phyloP scores from a whole-genome alignment of 2,888 invertebrate species.

The Epirrhoe tristata region DNA sequence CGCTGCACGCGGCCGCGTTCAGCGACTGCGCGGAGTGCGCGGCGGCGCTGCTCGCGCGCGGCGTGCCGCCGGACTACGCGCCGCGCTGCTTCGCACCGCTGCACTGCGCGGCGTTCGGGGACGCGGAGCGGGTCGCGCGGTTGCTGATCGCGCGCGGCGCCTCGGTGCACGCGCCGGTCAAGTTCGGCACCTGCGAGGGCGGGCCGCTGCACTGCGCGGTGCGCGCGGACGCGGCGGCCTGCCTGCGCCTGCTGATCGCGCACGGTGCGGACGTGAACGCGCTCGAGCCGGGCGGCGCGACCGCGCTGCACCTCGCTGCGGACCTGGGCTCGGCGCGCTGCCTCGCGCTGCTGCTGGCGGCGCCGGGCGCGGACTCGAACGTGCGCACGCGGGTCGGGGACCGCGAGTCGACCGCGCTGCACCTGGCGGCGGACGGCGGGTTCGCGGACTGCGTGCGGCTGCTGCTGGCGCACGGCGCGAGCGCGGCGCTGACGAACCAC shows the following conservation, averaged over 20 bases:
- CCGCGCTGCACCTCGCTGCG: conserved; percentile 92
- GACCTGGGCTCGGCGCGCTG: conserved; percentile 92
- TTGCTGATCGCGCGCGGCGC: conserved; percentile 91
- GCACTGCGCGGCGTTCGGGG: conserved; percentile 96
- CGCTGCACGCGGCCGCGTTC: conserved; percentile 91
- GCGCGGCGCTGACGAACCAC: conserved; percentile 89
- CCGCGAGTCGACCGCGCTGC: conserved; percentile 91
- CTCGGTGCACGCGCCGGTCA: conserved; percentile 88
- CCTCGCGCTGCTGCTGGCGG: conserved; percentile 90
- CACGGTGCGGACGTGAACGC: conserved; percentile 91
- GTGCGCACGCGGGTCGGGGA: conserved; percentile 88
- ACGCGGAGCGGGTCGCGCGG: conserved; percentile 92
- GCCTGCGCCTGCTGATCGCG: conserved; percentile 90
- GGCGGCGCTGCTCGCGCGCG: conserved; percentile 88
- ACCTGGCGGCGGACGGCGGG: conserved; percentile 95
- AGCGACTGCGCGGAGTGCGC: conserved; percentile 91
- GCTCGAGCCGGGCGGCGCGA: conserved; percentile 90
- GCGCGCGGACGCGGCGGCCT: conserved; percentile 92
- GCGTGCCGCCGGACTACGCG: conserved; percentile 88
- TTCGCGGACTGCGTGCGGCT: conserved; percentile 92
- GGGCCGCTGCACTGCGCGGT: conserved; percentile 94
- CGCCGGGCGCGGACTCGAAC: conserved; percentile 89
- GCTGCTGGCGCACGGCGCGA: conserved; percentile 91
- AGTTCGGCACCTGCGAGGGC: conserved; percentile 88
- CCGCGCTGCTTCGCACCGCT: conserved; percentile 92